Base-by-base conservation (phyloP, 2,888 invertebrate genomes). In the Lacanobia wlatinum region DNA sequence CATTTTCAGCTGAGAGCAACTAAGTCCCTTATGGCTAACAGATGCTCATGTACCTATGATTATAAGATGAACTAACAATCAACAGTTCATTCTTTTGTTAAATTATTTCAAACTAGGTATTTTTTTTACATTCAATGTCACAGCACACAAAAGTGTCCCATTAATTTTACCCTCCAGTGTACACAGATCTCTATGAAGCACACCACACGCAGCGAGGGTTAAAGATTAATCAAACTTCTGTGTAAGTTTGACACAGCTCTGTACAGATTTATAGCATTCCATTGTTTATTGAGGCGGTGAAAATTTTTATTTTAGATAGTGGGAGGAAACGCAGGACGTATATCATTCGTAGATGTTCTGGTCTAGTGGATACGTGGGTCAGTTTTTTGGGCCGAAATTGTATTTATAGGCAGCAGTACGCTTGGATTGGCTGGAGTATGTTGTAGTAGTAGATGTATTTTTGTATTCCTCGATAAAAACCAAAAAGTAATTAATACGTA, bases 141-240 rank as follows among this genome's bases (percentile, higher is more conserved):
- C 28, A 55, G n/a, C 18, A 5, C 14, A 61, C 14, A 40, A 59
- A 58, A 28, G 3, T 6, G 9, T 6, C 18, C 28, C 38, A 61
- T 53, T 53, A 28, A 60, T 75, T 58, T 65, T 55, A 18, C 9
- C n/a, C 12, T 14, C 59, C 34, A 53, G 63, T 73, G 67, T 78
- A 60, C 38, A 70, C 14, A 34, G 28, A 34, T n/a, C 77, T 60
- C 78, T 73, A 77, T 21, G 50, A 70, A 80, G 58, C 53, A 38
- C 55, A 70, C 70, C 68, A 70, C 70, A 76, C 76, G 58, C 73
- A 48, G 76, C 52, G 55, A 79, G 79, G 75, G 80, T 80, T 70
- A 67, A 67, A 84, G 77, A 87, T 87, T 87, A 86, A 87, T 87
- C 82, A 84, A 86, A 87, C 76, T 85, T 82, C 70, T 76, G 71